Conservation (phyloP, 2,888 invertebrate genomes). For the Synanthedon vespiformis region DNA sequence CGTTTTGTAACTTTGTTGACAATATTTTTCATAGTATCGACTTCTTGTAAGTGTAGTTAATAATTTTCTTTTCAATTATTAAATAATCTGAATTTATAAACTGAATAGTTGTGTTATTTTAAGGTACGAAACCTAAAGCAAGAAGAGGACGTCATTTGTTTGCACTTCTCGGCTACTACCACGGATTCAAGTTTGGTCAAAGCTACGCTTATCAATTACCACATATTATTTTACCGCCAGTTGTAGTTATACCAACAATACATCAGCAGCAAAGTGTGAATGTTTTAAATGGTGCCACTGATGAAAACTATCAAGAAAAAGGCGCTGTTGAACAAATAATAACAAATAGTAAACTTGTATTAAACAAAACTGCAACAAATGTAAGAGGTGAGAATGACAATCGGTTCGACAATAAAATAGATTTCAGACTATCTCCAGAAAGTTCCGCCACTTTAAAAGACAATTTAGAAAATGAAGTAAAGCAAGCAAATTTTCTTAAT, state of each 20-base stretch:
- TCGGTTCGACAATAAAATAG: constrained; percentile 2
- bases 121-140: not conserved
- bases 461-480: too few species aligned
- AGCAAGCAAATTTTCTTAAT: too few species aligned
- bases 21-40: constrained; percentile 8
- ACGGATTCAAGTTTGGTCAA: constrained; percentile 18
- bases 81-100: not conserved
- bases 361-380: not conserved
- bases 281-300: constrained; percentile 14
- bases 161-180: constrained; percentile 21
- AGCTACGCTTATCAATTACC: constrained; percentile 17
- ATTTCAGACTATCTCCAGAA: not conserved
- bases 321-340: constrained; percentile 12
- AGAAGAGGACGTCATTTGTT: constrained; percentile 13
- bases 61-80: not conserved
- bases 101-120: not conserved
- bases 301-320: constrained; percentile 19
- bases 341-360: constrained; percentile 8
- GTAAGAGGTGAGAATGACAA: constrained; percentile 12
- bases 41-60: constrained; percentile 15
- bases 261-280: constrained; percentile 25
- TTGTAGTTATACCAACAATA: constrained; percentile 25
- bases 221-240: constrained; percentile 18
- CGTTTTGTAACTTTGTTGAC: constrained; percentile 18
- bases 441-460: too few species aligned